A percentile compares a stretch with the other conserved stretches of the same genome.
Conservation (phyloP, 2,113 vertebrate species). For the Tyto alba region DNA sequence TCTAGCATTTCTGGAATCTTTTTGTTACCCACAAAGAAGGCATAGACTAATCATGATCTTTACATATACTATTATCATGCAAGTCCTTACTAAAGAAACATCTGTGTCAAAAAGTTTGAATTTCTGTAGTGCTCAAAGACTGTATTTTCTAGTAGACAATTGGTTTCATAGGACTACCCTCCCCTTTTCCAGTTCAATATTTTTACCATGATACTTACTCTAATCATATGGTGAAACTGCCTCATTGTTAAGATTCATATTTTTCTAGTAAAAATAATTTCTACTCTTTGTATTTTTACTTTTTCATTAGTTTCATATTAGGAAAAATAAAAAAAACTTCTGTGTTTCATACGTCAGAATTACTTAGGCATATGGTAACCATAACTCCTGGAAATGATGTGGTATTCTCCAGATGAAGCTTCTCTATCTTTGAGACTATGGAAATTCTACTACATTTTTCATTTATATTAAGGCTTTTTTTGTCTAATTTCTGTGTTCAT, state of each 20-base stretch:
- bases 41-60: background rate
- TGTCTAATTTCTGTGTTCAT: background rate
- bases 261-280: background rate
- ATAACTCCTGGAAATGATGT: slow-evolving; percentile 2
- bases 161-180: background rate
- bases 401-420: background rate
- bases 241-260: background rate
- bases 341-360: background rate
- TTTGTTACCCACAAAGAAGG: background rate
- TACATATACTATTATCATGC: background rate
- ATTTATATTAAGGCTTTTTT: background rate
- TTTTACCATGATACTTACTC: background rate
- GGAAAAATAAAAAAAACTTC: background rate
- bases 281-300: background rate
- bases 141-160: background rate
- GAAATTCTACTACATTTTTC: background rate
- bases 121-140: background rate
- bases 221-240: background rate
- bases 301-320: slow-evolving; percentile 38
- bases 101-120: background rate
- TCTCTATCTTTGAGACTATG: background rate
- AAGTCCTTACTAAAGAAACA: background rate
- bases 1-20: background rate
- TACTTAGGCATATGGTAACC: slow-evolving; percentile 21
- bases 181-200: background rate